Evolutionary conservation across 2,113 vertebrate genomes (phyloP), one percentile per base, ranked within the genome.

Genomic region (Microtus pennsylvanicus): DNA sequence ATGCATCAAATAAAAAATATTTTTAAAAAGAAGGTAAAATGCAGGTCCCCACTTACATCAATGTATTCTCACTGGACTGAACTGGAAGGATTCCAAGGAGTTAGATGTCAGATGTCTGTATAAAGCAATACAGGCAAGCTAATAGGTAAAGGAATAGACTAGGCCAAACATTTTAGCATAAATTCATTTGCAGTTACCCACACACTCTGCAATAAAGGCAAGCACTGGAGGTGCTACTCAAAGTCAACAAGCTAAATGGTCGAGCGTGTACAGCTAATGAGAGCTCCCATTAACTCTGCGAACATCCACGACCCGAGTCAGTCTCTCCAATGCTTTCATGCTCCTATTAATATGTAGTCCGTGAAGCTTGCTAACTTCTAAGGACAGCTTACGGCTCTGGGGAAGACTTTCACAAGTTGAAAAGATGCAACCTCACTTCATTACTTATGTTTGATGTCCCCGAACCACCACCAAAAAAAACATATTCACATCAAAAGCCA

Each of bases 401-500:
- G 93, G 61, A 77, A 82, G 88, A 78, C 78, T 65, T 92, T 74
- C 74, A 74, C 33, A 12, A 91, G 88, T 38, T 78, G 67, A 87
- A 95, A 81, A 9, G 80, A 94, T 70, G 69, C 21, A 58, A 17
- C 86, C 67, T 65, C 74, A 13, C 82, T 89, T 90, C 19, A 42
- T 90, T 69, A 67, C 75, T 82, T 89, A 77, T 61, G 76, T 22
- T 81, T 90, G 69, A 69, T 91, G 38, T 61, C 82, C 77, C 89
- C 55, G 72, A 91, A 91, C 61, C 45, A 90, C 33, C 33, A 86
- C 85, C 17, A 67, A 78, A 88, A 88, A 88, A 87, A 45, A 50
- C 50, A 92, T 87, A 87, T 61, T 86, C 52, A 70, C 69, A 86
- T 77, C 81, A 78, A 95, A 97, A 72, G 83, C 52, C 93, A 90